These are phyloP conservation scores for Rhagoletis pomonella DNA, from an alignment of 1,140 invertebrate species.

Conservation along the genomic window DNA sequence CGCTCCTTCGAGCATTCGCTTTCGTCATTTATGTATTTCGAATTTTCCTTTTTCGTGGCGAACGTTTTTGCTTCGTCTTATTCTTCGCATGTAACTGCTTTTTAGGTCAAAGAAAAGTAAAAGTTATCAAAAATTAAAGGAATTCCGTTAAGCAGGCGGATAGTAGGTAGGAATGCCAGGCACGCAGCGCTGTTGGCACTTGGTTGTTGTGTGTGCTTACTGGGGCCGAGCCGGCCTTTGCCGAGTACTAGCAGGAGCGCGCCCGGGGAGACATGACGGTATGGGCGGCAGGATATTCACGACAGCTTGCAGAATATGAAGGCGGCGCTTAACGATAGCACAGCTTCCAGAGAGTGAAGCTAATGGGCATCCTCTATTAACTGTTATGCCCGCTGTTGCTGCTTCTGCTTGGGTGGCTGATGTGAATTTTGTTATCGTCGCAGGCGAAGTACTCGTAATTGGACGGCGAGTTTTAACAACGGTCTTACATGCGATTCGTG, in stretches of 20 bases:
- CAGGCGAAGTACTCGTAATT: not conserved
- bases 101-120: slow-evolving; percentile 55
- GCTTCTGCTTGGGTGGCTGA: too few relatives aligned
- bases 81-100: not conserved
- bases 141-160: slow-evolving; percentile 48
- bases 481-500: not conserved
- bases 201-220: too few relatives aligned
- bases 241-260: not conserved
- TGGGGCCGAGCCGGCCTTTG: not conserved
- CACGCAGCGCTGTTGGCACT: slow-evolving; percentile 20
- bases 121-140: slow-evolving; percentile 54
- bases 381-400: not conserved
- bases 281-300: not conserved
- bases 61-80: not conserved
- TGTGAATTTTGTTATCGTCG: not conserved
- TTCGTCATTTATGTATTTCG: slow-evolving; percentile 25
- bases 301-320: not conserved
- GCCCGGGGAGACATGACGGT: not conserved
- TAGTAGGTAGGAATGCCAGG: slow-evolving; percentile 39
- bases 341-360: not conserved
- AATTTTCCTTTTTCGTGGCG: not conserved
- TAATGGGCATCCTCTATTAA: slow-evolving; percentile 11
- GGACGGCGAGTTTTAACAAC: slow-evolving; percentile 11
- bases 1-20: not conserved
- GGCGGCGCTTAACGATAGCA: not conserved